These are phyloP conservation scores for Hyperoodon ampullatus DNA, from an alignment of 2,113 vertebrate species.

Conservation along the genomic window DNA sequence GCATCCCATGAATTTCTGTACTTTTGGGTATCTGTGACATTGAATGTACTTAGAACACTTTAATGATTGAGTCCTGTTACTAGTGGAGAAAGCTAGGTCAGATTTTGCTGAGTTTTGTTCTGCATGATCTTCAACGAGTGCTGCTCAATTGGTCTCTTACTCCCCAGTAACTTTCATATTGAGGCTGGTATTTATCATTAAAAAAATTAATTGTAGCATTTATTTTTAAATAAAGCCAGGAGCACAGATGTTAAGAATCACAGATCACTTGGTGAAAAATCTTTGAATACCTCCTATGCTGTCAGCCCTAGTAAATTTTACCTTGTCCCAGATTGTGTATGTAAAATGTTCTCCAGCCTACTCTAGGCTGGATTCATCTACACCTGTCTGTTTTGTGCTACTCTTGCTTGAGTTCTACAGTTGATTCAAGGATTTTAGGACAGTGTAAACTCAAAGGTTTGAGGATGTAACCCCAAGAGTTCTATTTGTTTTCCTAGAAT, in stretches of 20 bases:
- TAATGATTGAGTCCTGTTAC: background rate
- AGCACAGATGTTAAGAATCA: background rate
- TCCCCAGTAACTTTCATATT: background rate
- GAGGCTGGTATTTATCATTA: background rate
- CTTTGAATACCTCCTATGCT: background rate
- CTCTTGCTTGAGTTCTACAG: background rate
- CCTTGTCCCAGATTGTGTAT: background rate
- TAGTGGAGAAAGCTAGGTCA: background rate
- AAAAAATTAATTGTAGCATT: background rate
- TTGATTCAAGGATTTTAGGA: background rate
- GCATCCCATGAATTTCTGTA: background rate
- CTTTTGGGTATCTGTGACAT: background rate
- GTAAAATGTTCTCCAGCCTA: background rate
- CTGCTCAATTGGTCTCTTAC: background rate
- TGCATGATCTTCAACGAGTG: background rate
- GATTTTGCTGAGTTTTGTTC: background rate
- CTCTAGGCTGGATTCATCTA: accelerated
- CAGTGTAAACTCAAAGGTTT: background rate
- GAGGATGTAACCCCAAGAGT: background rate
- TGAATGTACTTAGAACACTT: background rate
- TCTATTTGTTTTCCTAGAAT: background rate
- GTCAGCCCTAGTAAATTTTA: background rate
- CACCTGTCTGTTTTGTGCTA: background rate
- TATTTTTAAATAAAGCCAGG: background rate
- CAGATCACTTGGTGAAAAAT: background rate